Evolutionary conservation across 2,888 invertebrate species (phyloP).

Genomic region (Dryobota labecula): DNA sequence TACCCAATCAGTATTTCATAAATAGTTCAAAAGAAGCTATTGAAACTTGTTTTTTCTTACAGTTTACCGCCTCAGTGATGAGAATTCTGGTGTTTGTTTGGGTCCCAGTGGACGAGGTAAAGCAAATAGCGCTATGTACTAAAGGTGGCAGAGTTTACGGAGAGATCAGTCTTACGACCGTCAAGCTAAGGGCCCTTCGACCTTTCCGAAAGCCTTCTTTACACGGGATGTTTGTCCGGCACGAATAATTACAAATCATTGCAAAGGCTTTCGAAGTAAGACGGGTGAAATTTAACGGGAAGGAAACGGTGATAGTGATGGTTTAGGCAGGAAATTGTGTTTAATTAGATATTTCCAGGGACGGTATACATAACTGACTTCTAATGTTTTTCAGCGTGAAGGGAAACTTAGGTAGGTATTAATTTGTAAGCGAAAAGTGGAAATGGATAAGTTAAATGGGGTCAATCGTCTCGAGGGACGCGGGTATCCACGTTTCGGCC

Average conservation of each 20-base stretch:
- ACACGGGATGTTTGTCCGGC: conserved; percentile 50
- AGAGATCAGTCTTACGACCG: conserved; percentile 73
- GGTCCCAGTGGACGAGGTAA: conserved; percentile 74
- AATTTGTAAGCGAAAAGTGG: too few relatives aligned
- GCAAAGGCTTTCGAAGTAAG: conserved; percentile 37
- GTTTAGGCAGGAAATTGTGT: conserved; percentile 9
- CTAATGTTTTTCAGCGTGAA: too few relatives aligned
- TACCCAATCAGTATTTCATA: conserved; percentile 61
- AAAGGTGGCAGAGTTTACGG: conserved; percentile 75
- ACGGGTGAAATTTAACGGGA: conserved; percentile 32
- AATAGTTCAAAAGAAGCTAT: conserved; percentile 38
- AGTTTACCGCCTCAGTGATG: conserved; percentile 70
- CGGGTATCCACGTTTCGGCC: too few relatives aligned
- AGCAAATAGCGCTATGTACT: conserved; percentile 79
- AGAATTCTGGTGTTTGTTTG: conserved; percentile 82
- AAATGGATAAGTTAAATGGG: neutral
- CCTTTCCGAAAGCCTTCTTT: conserved; percentile 53
- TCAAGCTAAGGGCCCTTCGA: conserved; percentile 41
- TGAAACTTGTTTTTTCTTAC: conserved; percentile 56
- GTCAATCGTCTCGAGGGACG: too few relatives aligned
- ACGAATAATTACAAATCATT: conserved; percentile 61
- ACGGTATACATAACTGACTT: too few relatives aligned
- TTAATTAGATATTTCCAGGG: neutral
- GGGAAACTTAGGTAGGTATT: too few relatives aligned
- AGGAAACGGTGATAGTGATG: conserved; percentile 13